phyloP scores from a whole-genome alignment of 2,888 invertebrate genomes.

The Drosophila mettleri region DNA sequence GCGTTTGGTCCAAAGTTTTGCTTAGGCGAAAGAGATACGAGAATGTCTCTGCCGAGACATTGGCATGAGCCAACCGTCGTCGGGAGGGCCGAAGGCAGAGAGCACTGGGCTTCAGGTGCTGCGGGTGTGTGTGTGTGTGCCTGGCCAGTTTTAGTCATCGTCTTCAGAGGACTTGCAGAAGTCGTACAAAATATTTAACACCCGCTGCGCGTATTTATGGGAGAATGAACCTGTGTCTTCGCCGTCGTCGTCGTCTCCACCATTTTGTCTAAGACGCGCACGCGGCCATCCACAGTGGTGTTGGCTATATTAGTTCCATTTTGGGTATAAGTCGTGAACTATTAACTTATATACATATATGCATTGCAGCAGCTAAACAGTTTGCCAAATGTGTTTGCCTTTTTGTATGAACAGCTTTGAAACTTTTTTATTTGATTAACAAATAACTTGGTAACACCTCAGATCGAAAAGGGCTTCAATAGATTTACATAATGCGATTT shows the following conservation, averaged over 20 bases:
- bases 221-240: slow-evolving; percentile 83
- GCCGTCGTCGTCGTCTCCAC: slow-evolving; percentile 47
- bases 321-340: background rate
- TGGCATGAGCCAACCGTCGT: slow-evolving; percentile 9
- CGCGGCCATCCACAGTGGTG: background rate
- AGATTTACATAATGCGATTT: too few relatives aligned
- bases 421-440: too few relatives aligned
- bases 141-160: slow-evolving; percentile 39
- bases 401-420: too few relatives aligned
- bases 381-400: background rate
- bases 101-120: background rate
- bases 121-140: slow-evolving; percentile 8
- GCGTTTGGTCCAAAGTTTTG: slow-evolving; percentile 75
- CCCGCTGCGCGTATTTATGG: slow-evolving; percentile 84
- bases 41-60: slow-evolving; percentile 46
- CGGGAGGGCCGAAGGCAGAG: slow-evolving; percentile 6
- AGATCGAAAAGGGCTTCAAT: too few relatives aligned
- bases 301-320: background rate
- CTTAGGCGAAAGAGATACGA: slow-evolving; percentile 54
- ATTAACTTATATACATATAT: background rate
- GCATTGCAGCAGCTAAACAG: background rate
- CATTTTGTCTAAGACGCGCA: slow-evolving; percentile 73
- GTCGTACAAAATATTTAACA: slow-evolving; percentile 80
- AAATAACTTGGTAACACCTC: too few relatives aligned
- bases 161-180: slow-evolving; percentile 72